Evolutionary conservation across 2,888 invertebrate species (phyloP).

Genomic region (Drosophila neonasuta): DNA sequence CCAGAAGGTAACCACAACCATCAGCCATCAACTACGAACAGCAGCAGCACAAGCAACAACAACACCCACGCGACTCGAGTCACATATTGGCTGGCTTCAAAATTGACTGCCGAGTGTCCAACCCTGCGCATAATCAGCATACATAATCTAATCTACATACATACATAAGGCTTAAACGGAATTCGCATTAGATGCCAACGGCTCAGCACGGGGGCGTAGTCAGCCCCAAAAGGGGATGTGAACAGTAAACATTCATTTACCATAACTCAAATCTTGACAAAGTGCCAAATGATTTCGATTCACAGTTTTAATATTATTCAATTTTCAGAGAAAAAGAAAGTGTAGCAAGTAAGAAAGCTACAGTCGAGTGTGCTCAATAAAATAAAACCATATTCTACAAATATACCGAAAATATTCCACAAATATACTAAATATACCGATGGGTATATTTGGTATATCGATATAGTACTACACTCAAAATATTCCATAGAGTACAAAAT

Average conservation of each 20-base stretch:
- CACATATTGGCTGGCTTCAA: slow-evolving; percentile 34
- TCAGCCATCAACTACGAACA: slow-evolving; percentile 5
- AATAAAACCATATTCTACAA: too few relatives aligned
- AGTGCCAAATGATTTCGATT: too few relatives aligned
- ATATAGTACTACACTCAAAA: too few relatives aligned
- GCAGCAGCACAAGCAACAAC: slow-evolving; percentile 11
- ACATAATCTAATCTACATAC: slow-evolving; percentile 38
- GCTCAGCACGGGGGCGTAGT: slow-evolving; percentile 19
- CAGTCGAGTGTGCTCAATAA: too few relatives aligned
- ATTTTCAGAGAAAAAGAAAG: too few relatives aligned
- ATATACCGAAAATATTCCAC: too few relatives aligned
- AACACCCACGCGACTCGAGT: slow-evolving; percentile 21
- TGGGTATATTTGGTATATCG: too few relatives aligned
- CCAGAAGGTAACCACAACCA: slow-evolving; percentile 16
- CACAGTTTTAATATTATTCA: too few relatives aligned
- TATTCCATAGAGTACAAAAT: too few relatives aligned
- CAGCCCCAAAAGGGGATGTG: background rate
- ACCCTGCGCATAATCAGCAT: slow-evolving; percentile 39
- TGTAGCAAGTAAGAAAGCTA: too few relatives aligned
- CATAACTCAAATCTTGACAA: too few relatives aligned
- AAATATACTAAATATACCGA: too few relatives aligned
- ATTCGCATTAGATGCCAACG: slow-evolving; percentile 31
- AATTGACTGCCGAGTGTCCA: slow-evolving; percentile 21
- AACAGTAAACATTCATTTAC: background rate
- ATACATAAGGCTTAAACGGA: slow-evolving; percentile 29